phyloP scores from a whole-genome alignment of 92 coral and sea anemone species.

The Virgularia gustaviana region DNA sequence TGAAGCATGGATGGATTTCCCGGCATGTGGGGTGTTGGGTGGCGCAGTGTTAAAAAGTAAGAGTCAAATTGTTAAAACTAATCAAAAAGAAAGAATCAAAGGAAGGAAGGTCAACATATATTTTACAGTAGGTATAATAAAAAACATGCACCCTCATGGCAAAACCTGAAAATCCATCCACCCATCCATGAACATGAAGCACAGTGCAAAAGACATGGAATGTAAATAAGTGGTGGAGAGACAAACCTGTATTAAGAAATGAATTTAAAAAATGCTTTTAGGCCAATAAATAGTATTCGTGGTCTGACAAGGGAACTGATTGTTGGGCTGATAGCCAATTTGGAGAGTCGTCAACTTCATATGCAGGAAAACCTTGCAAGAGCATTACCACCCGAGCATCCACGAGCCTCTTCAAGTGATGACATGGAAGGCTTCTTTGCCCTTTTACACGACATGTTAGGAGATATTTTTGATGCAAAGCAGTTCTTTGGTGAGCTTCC shows the following conservation, averaged over 20 bases:
- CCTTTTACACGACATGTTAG: conserved; percentile 58
- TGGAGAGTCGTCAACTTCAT: conserved; percentile 54
- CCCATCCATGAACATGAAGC: no score
- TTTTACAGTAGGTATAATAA: no score
- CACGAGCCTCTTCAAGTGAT: conserved; percentile 64
- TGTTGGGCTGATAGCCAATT: conserved; percentile 58
- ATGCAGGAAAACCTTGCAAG: conserved; percentile 38
- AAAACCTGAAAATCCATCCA: no score
- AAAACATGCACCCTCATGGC: no score
- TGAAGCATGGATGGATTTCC: not conserved
- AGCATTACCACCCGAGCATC: conserved; percentile 61
- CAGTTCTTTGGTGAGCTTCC: conserved; percentile 54
- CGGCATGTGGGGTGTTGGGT: no score
- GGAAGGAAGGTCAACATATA: no score
- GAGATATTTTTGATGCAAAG: conserved; percentile 51
- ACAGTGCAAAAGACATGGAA: no score
- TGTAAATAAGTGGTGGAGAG: no score
- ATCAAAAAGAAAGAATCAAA: no score
- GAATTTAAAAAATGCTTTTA: not conserved
- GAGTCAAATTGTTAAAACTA: no score
- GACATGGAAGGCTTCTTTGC: conserved; percentile 63
- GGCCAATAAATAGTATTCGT: conserved; percentile 63
- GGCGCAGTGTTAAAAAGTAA: no score
- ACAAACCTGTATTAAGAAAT: no score
- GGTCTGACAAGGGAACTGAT: conserved; percentile 58